A percentile compares a stretch with the other conserved stretches of the same genome.
phyloP scores from a whole-genome alignment of 1,140 invertebrate genomes.

The Drosophila willistoni region DNA sequence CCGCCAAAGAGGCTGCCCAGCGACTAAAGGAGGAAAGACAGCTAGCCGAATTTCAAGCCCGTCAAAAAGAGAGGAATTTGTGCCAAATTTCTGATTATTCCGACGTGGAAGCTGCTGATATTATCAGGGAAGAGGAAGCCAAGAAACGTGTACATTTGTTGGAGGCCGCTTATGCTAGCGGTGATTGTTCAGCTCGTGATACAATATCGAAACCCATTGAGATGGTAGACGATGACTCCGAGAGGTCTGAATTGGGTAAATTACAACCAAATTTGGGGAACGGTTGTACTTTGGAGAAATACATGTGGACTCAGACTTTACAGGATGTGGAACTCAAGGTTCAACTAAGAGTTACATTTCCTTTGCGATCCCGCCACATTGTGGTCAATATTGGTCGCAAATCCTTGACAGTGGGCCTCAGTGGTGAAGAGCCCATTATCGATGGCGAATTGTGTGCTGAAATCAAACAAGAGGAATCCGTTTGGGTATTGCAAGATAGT shows the following conservation, averaged over 20 bases:
- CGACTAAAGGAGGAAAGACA: conserved; percentile 84
- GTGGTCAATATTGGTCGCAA: conserved; percentile 93
- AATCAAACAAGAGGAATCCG: conserved; percentile 97
- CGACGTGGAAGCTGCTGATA: conserved; percentile 94
- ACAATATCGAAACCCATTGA: conserved; percentile 81
- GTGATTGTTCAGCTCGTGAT: conserved; percentile 24
- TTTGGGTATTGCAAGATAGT: conserved; percentile 97
- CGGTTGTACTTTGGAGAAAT: conserved; percentile 97
- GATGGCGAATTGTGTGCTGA: conserved; percentile 95
- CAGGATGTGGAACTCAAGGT: conserved; percentile 96
- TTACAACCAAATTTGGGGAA: conserved; percentile 97
- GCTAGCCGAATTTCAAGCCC: conserved; percentile 40
- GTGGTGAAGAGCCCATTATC: conserved; percentile 95
- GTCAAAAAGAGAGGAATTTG: conserved; percentile 63
- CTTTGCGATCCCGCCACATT: conserved; percentile 92
- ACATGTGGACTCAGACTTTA: conserved; percentile 98
- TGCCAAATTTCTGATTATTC: conserved; percentile 92
- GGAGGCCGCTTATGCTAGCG: conserved; percentile 40
- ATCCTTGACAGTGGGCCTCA: conserved; percentile 94
- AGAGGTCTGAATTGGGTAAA: conserved; percentile 94
- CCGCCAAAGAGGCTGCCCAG: conserved; percentile 86
- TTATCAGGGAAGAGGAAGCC: conserved; percentile 88
- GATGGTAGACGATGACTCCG: conserved; percentile 86
- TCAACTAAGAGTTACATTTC: conserved; percentile 91
- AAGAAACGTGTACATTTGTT: conserved; percentile 72